Conservation (phyloP, 2,888 invertebrate species). For the Agriopis aurantiaria region DNA sequence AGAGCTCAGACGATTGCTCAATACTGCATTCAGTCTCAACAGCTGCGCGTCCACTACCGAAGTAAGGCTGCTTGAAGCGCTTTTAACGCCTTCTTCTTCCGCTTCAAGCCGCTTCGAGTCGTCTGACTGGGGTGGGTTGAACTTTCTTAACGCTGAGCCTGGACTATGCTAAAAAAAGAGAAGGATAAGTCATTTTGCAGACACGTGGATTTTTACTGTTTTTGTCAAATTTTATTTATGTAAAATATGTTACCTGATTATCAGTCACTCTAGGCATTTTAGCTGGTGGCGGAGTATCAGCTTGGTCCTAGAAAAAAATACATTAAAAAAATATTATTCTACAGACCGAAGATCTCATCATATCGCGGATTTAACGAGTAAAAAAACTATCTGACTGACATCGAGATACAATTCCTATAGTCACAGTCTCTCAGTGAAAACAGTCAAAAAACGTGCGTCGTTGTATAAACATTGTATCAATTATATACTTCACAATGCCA, state of each 20-base stretch:
- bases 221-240: no score
- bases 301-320: slow-evolving; percentile 67
- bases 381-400: no score
- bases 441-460: no score
- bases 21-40: slow-evolving; percentile 79
- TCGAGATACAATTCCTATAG: no score
- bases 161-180: slow-evolving; percentile 48
- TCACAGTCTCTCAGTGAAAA: no score
- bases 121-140: slow-evolving; percentile 22
- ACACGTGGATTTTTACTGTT: no score
- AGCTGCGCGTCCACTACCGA: slow-evolving; percentile 77
- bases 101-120: slow-evolving; percentile 27
- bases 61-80: slow-evolving; percentile 52
- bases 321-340: not conserved
- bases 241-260: slow-evolving; percentile 62
- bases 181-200: no score
- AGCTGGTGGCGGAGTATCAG: slow-evolving; percentile 71
- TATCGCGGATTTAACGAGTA: no score
- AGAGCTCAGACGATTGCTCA: slow-evolving; percentile 69
- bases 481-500: no score
- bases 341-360: not conserved
- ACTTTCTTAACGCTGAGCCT: slow-evolving; percentile 40
- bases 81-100: slow-evolving; percentile 44
- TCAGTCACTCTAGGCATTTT: slow-evolving; percentile 70
- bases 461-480: no score